phyloP scores from a whole-genome alignment of 2,113 vertebrate species.

The Dromiciops gliroides region DNA sequence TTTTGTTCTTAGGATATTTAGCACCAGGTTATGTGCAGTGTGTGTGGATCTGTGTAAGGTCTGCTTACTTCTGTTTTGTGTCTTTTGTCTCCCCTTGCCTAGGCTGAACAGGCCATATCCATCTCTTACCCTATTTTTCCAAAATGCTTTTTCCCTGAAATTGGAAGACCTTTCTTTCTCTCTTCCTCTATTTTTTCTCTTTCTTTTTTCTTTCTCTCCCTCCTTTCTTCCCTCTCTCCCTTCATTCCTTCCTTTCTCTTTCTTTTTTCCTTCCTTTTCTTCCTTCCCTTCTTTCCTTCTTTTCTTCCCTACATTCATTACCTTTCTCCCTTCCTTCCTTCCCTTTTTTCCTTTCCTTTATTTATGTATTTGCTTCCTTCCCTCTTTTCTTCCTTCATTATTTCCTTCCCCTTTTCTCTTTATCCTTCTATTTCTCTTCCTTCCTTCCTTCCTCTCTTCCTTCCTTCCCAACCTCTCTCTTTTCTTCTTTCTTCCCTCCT shows the following conservation, averaged over 20 bases:
- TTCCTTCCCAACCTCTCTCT: not conserved
- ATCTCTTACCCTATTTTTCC: not conserved
- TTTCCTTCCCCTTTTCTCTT: too few species aligned
- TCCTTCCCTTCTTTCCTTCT: not conserved
- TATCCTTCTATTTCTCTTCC: not conserved
- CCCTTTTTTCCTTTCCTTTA: slow-evolving; percentile 13
- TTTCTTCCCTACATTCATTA: too few species aligned
- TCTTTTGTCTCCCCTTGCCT: not conserved
- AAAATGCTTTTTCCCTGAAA: not conserved
- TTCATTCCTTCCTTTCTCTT: too few species aligned
- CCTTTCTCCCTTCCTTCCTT: slow-evolving; percentile 3
- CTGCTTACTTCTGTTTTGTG: not conserved
- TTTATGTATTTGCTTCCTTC: slow-evolving; percentile 11
- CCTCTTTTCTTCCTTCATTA: not conserved
- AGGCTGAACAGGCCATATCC: not conserved
- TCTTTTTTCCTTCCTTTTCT: not conserved
- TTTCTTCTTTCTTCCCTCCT: slow-evolving; percentile 8
- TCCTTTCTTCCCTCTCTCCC: too few species aligned
- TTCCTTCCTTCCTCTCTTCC: slow-evolving; percentile 39
- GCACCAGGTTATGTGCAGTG: not conserved
- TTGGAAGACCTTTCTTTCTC: not conserved
- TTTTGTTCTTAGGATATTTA: not conserved
- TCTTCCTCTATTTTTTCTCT: too few species aligned
- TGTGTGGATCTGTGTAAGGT: not conserved
- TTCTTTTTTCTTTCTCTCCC: too few species aligned